Base-by-base conservation (phyloP, 2,113 vertebrate species). In the Acanthisitta chloris region DNA sequence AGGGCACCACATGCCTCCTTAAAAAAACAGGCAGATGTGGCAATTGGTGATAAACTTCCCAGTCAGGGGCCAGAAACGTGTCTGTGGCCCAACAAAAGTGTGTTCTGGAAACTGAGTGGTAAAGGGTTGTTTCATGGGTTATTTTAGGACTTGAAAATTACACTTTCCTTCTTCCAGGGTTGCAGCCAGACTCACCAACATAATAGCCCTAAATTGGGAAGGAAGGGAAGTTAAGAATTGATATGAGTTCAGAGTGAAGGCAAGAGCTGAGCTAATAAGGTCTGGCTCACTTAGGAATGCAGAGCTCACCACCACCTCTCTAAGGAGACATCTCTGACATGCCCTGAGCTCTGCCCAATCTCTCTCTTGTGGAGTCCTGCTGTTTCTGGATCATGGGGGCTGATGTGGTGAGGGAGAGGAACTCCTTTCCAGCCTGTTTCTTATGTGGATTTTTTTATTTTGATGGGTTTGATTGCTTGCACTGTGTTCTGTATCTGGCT, bases 1-100 rank as follows among this genome's bases (percentile, higher is more conserved):
- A 65, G 95, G 95, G 96, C 95, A 92, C 97, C 95, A 93, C 93
- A 70, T 93, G 73, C 92, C 84, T 91, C 96, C 73, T 83, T 69
- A 6, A 84, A 92, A 92, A 88, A 81, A 81, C 66, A 80, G 6
- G 34, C 42, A 86, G n/a, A n/a, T 65, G 86, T 94, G 93, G 84
- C 81, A 96, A 58, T 95, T 96, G 9, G 19, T 78, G 64, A 92
- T 74, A 29, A 55, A 65, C 17, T 26, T 45, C 2, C 1, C 48
- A 55, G 59, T 4, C 6, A 61, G 49, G 38, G n/a, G 45, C 74
- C 38, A 74, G 81, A 33, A 73, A 59, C 5, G 0, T 28, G 12
- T 33, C 69, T 55, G 80, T 91, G 88, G 72, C 59, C 62, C 24
- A 40, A 19, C 14, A 49, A 40, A 12, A 66, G 12, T 12, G 10